Conservation (phyloP, 1,140 invertebrate species). For the Drosophila sucinea region DNA sequence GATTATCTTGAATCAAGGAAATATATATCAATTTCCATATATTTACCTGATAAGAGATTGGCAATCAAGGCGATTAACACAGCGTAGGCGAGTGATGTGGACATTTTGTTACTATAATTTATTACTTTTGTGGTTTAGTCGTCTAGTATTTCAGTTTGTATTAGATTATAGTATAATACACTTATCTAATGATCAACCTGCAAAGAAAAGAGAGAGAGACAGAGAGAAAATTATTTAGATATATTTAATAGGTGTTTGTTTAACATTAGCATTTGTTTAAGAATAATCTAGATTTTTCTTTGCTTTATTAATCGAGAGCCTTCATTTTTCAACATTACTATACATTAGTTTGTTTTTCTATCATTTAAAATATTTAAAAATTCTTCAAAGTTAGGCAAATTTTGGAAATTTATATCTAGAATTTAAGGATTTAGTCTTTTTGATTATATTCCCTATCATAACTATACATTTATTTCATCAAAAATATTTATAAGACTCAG, state of each 20-base stretch:
- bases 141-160: conserved; percentile 9
- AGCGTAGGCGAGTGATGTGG: conserved; percentile 52
- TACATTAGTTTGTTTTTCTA: too few relatives aligned
- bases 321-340: too few relatives aligned
- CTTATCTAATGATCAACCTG: conserved; percentile 29
- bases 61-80: conserved; percentile 62
- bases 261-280: conserved; percentile 22
- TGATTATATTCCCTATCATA: too few relatives aligned
- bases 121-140: conserved; percentile 5
- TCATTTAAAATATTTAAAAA: too few relatives aligned
- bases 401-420: too few relatives aligned
- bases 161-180: conserved; percentile 1
- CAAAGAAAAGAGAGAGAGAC: conserved; percentile 6
- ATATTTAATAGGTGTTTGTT: not conserved
- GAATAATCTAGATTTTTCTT: conserved; percentile 28
- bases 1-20: not conserved
- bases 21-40: conserved; percentile 12
- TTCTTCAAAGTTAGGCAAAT: too few relatives aligned
- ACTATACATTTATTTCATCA: too few relatives aligned
- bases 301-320: too few relatives aligned
- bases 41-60: conserved; percentile 74
- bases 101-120: conserved; percentile 40
- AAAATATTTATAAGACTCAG: too few relatives aligned
- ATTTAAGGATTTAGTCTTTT: too few relatives aligned
- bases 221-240: not conserved